Percentiles rank a stretch among this genome's conserved stretches.
Evolutionary conservation across 2,888 invertebrate species (phyloP).

Genomic region (Nineta flava): DNA sequence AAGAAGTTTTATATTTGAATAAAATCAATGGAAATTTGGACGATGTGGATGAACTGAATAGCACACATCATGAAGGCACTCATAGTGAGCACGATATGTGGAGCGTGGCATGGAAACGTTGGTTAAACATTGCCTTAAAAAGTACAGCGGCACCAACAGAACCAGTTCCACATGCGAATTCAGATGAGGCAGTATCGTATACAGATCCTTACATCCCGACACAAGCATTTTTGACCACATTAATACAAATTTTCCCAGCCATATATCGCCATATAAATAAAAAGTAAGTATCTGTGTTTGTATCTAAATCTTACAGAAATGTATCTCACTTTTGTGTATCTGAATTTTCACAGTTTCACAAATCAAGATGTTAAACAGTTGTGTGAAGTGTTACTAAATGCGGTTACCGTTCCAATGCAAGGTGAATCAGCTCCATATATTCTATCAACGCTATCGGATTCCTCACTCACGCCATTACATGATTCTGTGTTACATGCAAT

Average conservation of each 20-base stretch:
- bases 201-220: conserved; percentile 64
- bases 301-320: too few relatives aligned
- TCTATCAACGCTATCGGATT: conserved; percentile 62
- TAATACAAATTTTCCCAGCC: conserved; percentile 90
- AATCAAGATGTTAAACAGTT: conserved; percentile 63
- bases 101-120: conserved; percentile 72
- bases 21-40: conserved; percentile 27
- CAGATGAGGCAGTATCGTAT: too few relatives aligned
- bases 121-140: conserved; percentile 75
- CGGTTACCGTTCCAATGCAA: conserved; percentile 65
- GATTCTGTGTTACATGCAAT: conserved; percentile 74
- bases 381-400: conserved; percentile 58
- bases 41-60: conserved; percentile 10
- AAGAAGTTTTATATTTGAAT: conserved; percentile 72
- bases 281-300: conserved; percentile 5
- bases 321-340: too few relatives aligned
- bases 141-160: conserved; percentile 39
- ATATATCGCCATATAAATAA: conserved; percentile 71
- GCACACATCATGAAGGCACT: too few relatives aligned
- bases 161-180: background rate
- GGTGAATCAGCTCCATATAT: conserved; percentile 68
- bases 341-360: conserved; percentile 43
- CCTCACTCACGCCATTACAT: conserved; percentile 66
- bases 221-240: conserved; percentile 82
- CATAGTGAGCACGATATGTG: conserved; percentile 46